Percentiles rank a stretch among this genome's conserved stretches.
phyloP scores from a whole-genome alignment of 2,888 invertebrate species.

The Aphelenchoides bicaudatus region DNA sequence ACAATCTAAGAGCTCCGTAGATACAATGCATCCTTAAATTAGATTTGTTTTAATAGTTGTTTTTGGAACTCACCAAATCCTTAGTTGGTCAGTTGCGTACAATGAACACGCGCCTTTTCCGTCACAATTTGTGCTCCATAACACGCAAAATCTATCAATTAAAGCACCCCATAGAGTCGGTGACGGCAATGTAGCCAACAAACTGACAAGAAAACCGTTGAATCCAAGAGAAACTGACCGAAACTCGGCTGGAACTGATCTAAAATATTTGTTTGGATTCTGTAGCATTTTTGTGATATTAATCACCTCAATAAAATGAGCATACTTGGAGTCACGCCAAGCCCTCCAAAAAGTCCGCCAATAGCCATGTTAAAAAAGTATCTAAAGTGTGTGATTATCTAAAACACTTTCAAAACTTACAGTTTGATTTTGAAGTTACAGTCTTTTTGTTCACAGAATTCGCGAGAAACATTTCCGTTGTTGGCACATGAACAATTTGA shows the following conservation, averaged over 20 bases:
- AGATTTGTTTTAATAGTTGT: not conserved
- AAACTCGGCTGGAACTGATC: constrained; percentile 57
- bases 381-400: constrained; percentile 24
- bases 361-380: constrained; percentile 51
- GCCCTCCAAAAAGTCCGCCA: constrained; percentile 57
- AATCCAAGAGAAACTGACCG: constrained; percentile 57
- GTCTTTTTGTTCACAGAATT: constrained; percentile 45
- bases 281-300: too few relatives aligned
- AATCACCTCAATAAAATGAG: constrained; percentile 54
- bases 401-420: constrained; percentile 21
- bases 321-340: constrained; percentile 58
- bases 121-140: constrained; percentile 61
- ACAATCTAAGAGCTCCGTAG: constrained; percentile 52
- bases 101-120: constrained; percentile 61
- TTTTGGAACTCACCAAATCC: constrained; percentile 44
- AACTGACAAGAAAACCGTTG: constrained; percentile 54
- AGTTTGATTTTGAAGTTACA: constrained; percentile 37
- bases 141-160: constrained; percentile 61
- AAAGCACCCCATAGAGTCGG: constrained; percentile 62
- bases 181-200: constrained; percentile 60
- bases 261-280: too few relatives aligned
- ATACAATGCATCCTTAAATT: constrained; percentile 46
- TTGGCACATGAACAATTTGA: constrained; percentile 46
- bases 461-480: constrained; percentile 42
- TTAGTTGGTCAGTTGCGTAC: constrained; percentile 60